phyloP scores from a whole-genome alignment of 2,113 vertebrate species.

The Jaculus jaculus region DNA sequence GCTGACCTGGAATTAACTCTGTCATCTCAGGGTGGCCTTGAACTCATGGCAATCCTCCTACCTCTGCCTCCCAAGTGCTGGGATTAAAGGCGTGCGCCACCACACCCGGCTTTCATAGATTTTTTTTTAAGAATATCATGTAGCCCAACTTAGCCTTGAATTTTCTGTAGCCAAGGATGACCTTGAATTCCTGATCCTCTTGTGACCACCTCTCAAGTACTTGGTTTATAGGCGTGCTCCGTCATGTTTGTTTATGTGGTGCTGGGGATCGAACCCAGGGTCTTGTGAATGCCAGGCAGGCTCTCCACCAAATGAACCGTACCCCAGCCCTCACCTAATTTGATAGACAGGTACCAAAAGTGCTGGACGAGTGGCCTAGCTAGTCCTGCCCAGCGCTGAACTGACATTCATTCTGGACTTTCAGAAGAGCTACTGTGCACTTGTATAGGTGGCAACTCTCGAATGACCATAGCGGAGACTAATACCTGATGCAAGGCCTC shows the following conservation, averaged over 20 bases:
- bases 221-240: not conserved
- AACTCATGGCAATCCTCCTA: too few relatives aligned
- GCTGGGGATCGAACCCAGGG: not conserved
- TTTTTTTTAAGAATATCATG: too few relatives aligned
- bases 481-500: not conserved
- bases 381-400: not conserved
- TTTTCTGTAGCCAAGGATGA: not conserved
- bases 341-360: not conserved
- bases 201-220: not conserved
- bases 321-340: not conserved
- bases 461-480: not conserved
- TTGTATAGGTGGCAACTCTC: not conserved
- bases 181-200: not conserved
- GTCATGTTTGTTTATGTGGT: not conserved
- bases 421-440: not conserved
- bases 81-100: too few relatives aligned
- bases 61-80: too few relatives aligned
- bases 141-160: not conserved
- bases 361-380: not conserved
- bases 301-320: not conserved
- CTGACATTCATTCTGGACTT: not conserved
- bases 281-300: too few relatives aligned
- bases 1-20: too few relatives aligned
- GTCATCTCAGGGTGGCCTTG: too few relatives aligned
- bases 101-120: too few relatives aligned